Percentiles rank a stretch among this genome's conserved stretches.
These are phyloP conservation scores for Spheniscus mendiculus DNA, from an alignment of 2,113 vertebrate species.

Conservation along the genomic window DNA sequence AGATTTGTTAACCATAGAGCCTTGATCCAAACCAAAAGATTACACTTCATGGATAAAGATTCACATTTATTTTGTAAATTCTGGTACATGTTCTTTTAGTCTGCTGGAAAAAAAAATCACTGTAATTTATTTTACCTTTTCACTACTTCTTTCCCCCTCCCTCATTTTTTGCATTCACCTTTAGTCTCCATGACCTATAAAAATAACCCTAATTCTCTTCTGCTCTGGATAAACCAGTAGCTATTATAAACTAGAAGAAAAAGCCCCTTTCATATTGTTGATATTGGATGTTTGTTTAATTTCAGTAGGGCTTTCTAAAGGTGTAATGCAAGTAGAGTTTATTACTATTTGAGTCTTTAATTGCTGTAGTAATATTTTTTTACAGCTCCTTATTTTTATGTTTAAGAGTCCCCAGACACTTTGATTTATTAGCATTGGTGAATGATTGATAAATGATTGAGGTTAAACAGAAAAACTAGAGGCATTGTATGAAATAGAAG, in stretches of 20 bases:
- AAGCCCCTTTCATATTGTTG: conserved; percentile 65
- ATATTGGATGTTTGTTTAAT: conserved; percentile 67
- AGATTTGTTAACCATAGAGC: neutral
- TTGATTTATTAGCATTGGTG: conserved; percentile 71
- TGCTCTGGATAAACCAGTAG: conserved; percentile 29
- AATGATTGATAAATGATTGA: conserved; percentile 71
- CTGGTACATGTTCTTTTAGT: neutral
- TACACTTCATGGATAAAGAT: neutral
- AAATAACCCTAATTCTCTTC: conserved; percentile 40
- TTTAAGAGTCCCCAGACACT: conserved; percentile 72
- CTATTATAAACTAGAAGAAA: conserved; percentile 67
- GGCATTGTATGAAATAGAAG: conserved; percentile 66
- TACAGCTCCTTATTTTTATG: conserved; percentile 74
- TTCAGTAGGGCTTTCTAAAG: conserved; percentile 60
- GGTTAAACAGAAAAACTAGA: conserved; percentile 64
- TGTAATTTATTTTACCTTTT: neutral
- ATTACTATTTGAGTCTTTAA: conserved; percentile 75
- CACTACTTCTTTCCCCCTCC: neutral
- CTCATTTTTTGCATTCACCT: neutral
- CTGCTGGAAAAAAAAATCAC: neutral
- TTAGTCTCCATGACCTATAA: neutral
- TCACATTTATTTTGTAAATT: neutral
- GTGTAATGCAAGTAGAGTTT: conserved; percentile 62
- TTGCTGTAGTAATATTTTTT: conserved; percentile 78
- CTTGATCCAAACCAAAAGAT: neutral